These are phyloP conservation scores for Metacarcinus magister DNA, from an alignment of 2,888 invertebrate genomes.

Conservation along the genomic window DNA sequence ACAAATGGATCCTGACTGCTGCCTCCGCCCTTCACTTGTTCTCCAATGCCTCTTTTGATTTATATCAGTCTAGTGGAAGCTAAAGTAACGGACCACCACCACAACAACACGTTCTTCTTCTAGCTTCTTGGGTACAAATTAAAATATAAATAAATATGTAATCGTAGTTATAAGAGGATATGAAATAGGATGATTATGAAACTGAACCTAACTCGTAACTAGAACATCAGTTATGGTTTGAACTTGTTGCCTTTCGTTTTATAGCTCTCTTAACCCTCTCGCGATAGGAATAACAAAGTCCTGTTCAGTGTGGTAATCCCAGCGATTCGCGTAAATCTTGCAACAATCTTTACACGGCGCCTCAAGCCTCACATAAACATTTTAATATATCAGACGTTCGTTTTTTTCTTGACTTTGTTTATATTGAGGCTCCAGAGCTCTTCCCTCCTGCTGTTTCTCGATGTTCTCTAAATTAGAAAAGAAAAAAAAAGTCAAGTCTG, in stretches of 20 bases:
- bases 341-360: slow-evolving; percentile 26
- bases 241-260: neutral
- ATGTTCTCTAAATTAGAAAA: neutral
- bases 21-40: slow-evolving; percentile 19
- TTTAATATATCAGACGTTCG: neutral
- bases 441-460: neutral
- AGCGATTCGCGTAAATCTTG: slow-evolving; percentile 14
- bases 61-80: slow-evolving; percentile 26
- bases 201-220: neutral
- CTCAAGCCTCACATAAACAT: slow-evolving; percentile 2
- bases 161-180: neutral
- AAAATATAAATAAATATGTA: neutral
- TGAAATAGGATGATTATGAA: slow-evolving; percentile 5
- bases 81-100: neutral
- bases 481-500: neutral
- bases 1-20: slow-evolving; percentile 12
- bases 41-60: neutral
- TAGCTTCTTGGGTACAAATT: neutral
- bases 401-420: neutral
- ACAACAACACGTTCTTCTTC: neutral
- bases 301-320: neutral
- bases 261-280: neutral
- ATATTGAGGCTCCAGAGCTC: neutral
- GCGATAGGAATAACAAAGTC: neutral
- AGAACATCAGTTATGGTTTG: neutral